Evolutionary conservation across 2,113 vertebrate species (phyloP).

Genomic region (Passer domesticus): DNA sequence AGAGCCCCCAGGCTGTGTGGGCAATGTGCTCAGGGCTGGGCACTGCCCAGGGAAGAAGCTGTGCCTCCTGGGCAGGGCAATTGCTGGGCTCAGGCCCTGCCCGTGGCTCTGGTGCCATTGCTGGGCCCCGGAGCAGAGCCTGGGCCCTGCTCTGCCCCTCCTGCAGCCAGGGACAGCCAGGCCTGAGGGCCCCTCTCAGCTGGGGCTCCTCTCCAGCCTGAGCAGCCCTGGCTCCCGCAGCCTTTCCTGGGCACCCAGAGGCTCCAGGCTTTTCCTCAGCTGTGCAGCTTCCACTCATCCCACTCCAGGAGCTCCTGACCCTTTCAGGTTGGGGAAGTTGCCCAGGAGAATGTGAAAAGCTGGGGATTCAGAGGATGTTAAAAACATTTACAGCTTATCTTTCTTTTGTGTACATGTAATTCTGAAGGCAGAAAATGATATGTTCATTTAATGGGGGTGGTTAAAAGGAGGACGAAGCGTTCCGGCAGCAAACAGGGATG

Average conservation of each 20-base stretch:
- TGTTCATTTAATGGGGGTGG: neutral
- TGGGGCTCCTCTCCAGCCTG: neutral
- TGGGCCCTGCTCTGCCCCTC: neutral
- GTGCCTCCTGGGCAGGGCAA: neutral
- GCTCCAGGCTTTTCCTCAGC: neutral
- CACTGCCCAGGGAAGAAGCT: neutral
- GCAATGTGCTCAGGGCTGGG: too few relatives aligned
- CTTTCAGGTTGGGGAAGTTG: neutral
- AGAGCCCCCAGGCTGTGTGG: too few relatives aligned
- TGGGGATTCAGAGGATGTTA: neutral
- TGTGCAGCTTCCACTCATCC: neutral
- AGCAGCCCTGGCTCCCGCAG: neutral
- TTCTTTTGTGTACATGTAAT: neutral
- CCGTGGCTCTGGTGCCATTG: neutral
- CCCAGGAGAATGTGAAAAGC: rapidly evolving
- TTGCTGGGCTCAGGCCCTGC: neutral
- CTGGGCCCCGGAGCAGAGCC: neutral
- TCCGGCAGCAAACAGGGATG: neutral
- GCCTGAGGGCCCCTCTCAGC: neutral
- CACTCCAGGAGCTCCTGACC: neutral
- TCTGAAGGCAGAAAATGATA: neutral
- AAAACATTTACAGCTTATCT: neutral
- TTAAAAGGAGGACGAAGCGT: neutral
- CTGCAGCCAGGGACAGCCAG: neutral
- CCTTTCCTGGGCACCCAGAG: neutral